Evolutionary conservation across 2,113 vertebrate genomes (phyloP).

Genomic region (Dipodomys merriami): DNA sequence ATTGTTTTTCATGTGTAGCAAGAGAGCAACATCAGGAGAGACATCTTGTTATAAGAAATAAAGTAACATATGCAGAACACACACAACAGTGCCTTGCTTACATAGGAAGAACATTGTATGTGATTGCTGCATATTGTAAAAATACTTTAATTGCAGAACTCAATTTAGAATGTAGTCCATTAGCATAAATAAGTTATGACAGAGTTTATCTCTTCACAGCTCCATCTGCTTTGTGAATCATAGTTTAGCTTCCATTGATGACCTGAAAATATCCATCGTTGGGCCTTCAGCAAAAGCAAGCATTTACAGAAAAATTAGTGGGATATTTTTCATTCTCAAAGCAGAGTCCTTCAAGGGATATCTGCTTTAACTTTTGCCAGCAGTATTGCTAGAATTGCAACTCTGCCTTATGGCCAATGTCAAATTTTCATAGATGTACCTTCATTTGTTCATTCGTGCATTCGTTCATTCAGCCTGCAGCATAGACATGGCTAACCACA

Average conservation of each 20-base stretch:
- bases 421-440: background rate
- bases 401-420: too few species aligned
- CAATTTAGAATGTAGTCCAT: background rate
- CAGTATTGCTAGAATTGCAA: too few species aligned
- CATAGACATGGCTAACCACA: background rate
- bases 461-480: background rate
- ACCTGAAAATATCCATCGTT: fast-evolving
- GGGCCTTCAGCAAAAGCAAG: background rate
- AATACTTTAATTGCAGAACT: background rate
- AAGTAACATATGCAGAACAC: background rate
- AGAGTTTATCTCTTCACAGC: background rate
- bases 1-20: background rate
- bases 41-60: background rate
- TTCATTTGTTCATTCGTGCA: background rate
- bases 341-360: background rate
- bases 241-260: too few species aligned
- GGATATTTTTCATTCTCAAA: background rate
- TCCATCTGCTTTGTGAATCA: too few species aligned
- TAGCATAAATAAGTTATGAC: background rate
- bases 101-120: background rate
- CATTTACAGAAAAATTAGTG: background rate
- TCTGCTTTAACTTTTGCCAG: fast-evolving
- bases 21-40: background rate
- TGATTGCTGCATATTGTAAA: background rate
- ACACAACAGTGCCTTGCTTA: too few species aligned